A percentile compares a stretch with the other conserved stretches of the same genome.
Evolutionary conservation across 2,113 vertebrate species (phyloP).

Genomic region (Gallinago jamesoni): DNA sequence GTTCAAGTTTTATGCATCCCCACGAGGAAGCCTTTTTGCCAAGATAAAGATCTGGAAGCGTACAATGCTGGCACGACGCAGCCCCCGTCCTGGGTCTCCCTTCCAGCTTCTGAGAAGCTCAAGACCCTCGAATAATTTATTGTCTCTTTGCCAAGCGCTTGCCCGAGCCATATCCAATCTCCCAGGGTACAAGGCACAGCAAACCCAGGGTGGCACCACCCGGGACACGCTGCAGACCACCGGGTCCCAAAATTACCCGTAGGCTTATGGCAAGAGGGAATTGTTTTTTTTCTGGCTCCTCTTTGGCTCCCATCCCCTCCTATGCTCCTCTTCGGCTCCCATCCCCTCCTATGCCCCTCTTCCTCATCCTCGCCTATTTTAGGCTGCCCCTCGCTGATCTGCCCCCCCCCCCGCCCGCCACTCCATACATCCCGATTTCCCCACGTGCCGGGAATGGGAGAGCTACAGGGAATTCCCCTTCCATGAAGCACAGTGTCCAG

Average conservation of each 20-base stretch:
- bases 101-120: background rate
- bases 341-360: background rate
- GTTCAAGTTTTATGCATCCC: background rate
- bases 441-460: fast-evolving
- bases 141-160: background rate
- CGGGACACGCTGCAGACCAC: fast-evolving
- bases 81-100: background rate
- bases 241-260: fast-evolving
- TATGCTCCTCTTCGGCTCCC: background rate
- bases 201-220: background rate
- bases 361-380: background rate
- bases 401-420: fast-evolving
- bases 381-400: background rate
- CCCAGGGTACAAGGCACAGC: fast-evolving
- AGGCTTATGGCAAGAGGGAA: background rate
- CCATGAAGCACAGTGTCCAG: background rate
- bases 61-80: constrained; percentile 4
- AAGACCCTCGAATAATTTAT: background rate
- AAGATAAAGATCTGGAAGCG: constrained; percentile 42
- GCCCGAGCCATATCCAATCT: background rate
- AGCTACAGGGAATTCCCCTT: background rate
- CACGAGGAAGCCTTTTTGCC: constrained; percentile 18
- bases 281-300: background rate
- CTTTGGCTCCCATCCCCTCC: background rate
- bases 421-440: fast-evolving